Conservation (phyloP, 2,888 invertebrate species). For the Nezara viridula region DNA sequence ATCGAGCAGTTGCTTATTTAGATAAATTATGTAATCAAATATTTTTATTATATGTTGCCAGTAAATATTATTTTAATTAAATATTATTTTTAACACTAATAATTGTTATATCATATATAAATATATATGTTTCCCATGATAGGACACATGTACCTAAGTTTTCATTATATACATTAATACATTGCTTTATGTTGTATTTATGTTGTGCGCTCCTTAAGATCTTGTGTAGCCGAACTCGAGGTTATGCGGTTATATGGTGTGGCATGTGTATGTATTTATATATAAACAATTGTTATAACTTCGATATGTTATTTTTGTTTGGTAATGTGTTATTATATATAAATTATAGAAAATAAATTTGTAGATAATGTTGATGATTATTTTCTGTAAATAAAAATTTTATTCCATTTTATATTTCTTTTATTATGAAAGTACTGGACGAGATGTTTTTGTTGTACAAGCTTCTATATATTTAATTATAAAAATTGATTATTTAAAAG, state of each 20-base stretch:
- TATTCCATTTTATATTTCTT: slow-evolving; percentile 56
- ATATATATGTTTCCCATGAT: slow-evolving; percentile 23
- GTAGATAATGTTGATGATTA: slow-evolving; percentile 59
- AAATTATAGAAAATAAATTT: slow-evolving; percentile 53
- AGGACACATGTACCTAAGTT: slow-evolving; percentile 6
- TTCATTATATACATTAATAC: background rate
- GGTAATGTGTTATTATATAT: slow-evolving; percentile 51
- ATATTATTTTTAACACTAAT: slow-evolving; percentile 38
- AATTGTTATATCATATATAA: slow-evolving; percentile 33
- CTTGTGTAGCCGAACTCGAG: slow-evolving; percentile 31
- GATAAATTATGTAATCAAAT: slow-evolving; percentile 46
- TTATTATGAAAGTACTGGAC: background rate
- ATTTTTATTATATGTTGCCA: slow-evolving; percentile 49
- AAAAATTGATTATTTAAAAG: too few relatives aligned
- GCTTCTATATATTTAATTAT: too few relatives aligned
- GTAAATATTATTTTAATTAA: slow-evolving; percentile 36
- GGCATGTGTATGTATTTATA: slow-evolving; percentile 55
- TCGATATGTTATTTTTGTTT: slow-evolving; percentile 51
- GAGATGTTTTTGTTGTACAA: too few relatives aligned
- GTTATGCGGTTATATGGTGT: slow-evolving; percentile 37
- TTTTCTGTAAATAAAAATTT: slow-evolving; percentile 59
- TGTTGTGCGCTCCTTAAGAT: slow-evolving; percentile 36
- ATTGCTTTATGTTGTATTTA: background rate
- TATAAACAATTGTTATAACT: slow-evolving; percentile 53
- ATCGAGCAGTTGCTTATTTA: slow-evolving; percentile 24